These are phyloP conservation scores for Tenualosa ilisha DNA, from an alignment of 2,797 vertebrate species.

Conservation along the genomic window DNA sequence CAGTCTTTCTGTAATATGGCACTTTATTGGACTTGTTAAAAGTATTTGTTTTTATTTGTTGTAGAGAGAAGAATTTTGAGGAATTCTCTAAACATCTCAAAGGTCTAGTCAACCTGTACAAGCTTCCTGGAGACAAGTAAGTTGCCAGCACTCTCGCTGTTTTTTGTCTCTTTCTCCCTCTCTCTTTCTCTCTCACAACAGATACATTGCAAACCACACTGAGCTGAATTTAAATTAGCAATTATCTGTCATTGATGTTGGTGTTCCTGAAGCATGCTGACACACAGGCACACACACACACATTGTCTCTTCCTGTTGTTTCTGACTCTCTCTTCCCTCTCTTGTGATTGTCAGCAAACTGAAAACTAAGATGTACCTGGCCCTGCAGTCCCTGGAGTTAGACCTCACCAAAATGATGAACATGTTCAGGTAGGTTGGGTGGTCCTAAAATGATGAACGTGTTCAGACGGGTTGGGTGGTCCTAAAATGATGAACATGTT, in stretches of 20 bases:
- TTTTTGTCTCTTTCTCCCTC: neutral
- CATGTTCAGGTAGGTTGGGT: constrained; percentile 89
- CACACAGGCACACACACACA: neutral
- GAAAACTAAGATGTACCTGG: constrained; percentile 98
- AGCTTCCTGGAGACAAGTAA: constrained; percentile 97
- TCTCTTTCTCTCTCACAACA: neutral
- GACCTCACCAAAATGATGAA: constrained; percentile 98
- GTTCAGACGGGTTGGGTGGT: no score
- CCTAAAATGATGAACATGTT: no score
- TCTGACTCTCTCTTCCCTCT: neutral
- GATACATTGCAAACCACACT: no score
- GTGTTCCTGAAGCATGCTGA: no score
- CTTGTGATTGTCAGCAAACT: constrained; percentile 79
- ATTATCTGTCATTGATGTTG: no score
- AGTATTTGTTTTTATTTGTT: neutral
- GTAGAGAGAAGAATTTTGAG: constrained; percentile 96
- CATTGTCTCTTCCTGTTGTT: neutral
- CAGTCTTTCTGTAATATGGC: neutral
- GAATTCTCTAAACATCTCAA: constrained; percentile 98
- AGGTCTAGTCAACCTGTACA: constrained; percentile 95
- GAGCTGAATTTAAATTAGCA: no score
- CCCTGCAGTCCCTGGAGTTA: constrained; percentile 94
- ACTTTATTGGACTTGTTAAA: neutral
- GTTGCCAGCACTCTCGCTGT: constrained; percentile 46
- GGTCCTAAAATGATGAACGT: no score